Evolutionary conservation across 2,113 vertebrate species (phyloP), one percentile per base, ranked within the genome.

Genomic region (Myrmecophaga tridactyla): DNA sequence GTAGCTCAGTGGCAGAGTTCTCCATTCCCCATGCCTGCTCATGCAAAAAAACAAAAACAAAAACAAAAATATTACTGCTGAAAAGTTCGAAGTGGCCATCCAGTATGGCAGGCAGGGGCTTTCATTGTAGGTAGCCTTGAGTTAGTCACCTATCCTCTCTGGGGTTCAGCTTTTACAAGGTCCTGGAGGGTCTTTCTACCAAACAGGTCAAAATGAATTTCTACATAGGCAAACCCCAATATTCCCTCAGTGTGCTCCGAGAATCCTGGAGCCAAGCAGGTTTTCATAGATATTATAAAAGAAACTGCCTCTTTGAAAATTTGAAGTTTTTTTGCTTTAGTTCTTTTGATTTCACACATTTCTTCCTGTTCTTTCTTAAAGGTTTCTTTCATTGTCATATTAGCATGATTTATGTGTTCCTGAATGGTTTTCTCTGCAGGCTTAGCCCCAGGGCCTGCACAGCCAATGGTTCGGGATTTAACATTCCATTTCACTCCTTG

Each of bases 271-370:
- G 60, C 46, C 25, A 86, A 58, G 9, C 4, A 80, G 21, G 6
- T 89, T 85, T 96, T 80, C 80, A 85, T 4, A 58, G 41, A 92
- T 90, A 39, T 4, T 20, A 4, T 82, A 46, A 94, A 76, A 76
- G 8, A 67, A 80, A 69, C 5, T n/a, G 6, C 14, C 3, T 11
- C 51, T 72, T 88, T 85, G 65, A 81, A 95, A 90, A 62, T 9
- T 29, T 48, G 27, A 17, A 36, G 2, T 18, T 6, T 31, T 89
- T 67, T 43, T 18, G 0, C 25, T 86, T 94, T 9, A 23, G 29
- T 67, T 87, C 12, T 86, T 82, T 72, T 48, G 21, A 63, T 46
- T 87, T 63, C 48, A 56, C 13, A 70, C 9, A 7, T n/a, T 13
- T 43, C 36, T 90, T 86, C 67, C 82, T 25, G 51, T 88, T 80